Percentiles rank a stretch among this genome's conserved stretches.
phyloP scores from a whole-genome alignment of 1,140 invertebrate species.

The Pogonomyrmex barbatus region DNA sequence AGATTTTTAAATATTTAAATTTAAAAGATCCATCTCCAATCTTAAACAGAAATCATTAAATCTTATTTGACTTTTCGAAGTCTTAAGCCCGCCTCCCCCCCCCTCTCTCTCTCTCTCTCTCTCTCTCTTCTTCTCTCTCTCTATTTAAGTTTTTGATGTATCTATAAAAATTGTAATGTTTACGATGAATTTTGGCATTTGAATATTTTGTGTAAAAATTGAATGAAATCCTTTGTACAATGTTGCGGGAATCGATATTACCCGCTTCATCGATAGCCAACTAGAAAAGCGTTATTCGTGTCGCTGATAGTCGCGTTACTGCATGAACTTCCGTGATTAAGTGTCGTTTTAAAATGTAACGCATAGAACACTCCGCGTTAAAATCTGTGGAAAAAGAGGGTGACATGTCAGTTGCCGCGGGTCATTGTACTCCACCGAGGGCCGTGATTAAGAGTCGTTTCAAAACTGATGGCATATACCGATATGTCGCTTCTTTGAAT shows the following conservation, averaged over 20 bases:
- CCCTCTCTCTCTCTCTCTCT: too few species aligned
- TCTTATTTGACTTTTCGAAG: not conserved
- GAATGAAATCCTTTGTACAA: slow-evolving; percentile 34
- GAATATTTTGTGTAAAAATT: slow-evolving; percentile 15
- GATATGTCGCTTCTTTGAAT: slow-evolving; percentile 64
- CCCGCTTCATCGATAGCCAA: slow-evolving; percentile 51
- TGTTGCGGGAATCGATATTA: slow-evolving; percentile 46
- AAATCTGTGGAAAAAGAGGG: slow-evolving; percentile 57
- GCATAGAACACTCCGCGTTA: slow-evolving; percentile 54
- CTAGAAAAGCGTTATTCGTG: slow-evolving; percentile 48
- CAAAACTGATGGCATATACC: slow-evolving; percentile 64
- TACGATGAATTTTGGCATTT: slow-evolving; percentile 2
- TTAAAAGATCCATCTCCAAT: not conserved
- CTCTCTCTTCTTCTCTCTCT: too few species aligned
- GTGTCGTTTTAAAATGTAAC: slow-evolving; percentile 64
- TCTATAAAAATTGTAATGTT: not conserved
- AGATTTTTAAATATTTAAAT: not conserved
- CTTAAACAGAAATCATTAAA: not conserved
- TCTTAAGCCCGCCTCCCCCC: not conserved
- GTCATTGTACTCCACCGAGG: slow-evolving; percentile 60
- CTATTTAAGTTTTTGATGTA: not conserved
- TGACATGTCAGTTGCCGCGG: slow-evolving; percentile 52
- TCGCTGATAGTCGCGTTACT: slow-evolving; percentile 29
- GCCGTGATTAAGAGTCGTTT: slow-evolving; percentile 70
- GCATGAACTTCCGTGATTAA: slow-evolving; percentile 61